Evolutionary conservation across 2,888 invertebrate genomes (phyloP).

Genomic region (Chloromyia formosa): DNA sequence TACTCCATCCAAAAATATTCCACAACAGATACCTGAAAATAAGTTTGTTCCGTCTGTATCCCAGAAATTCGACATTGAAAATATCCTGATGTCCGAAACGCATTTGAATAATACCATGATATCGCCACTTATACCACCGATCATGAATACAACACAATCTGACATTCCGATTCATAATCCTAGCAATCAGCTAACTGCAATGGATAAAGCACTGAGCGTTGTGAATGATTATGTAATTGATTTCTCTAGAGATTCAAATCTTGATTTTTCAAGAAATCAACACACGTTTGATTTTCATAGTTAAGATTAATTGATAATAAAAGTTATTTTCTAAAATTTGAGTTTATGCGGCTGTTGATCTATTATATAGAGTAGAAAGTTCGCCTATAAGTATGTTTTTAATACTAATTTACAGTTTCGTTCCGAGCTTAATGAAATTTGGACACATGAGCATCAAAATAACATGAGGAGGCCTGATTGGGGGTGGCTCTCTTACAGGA

Average conservation of each 20-base stretch:
- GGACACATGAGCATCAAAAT: no score
- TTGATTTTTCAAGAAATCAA: conserved; percentile 28
- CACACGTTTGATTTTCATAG: conserved; percentile 8
- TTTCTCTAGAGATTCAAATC: background rate
- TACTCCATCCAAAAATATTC: background rate
- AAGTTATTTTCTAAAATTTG: no score
- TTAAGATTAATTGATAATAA: background rate
- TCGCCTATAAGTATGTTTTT: no score
- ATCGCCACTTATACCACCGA: background rate
- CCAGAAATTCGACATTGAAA: background rate
- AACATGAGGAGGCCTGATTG: no score
- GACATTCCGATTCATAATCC: background rate
- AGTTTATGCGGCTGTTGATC: no score
- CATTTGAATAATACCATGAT: background rate
- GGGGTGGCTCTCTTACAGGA: no score
- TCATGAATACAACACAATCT: background rate
- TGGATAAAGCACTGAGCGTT: background rate
- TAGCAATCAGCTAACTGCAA: background rate
- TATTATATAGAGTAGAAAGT: no score
- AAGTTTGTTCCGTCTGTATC: background rate
- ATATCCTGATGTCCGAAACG: background rate
- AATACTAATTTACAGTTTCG: no score
- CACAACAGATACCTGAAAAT: background rate
- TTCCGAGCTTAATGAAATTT: no score
- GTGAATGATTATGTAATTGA: conserved; percentile 7